Base-by-base conservation (phyloP, 1,140 invertebrate species). In the Plutomurus gul region DNA sequence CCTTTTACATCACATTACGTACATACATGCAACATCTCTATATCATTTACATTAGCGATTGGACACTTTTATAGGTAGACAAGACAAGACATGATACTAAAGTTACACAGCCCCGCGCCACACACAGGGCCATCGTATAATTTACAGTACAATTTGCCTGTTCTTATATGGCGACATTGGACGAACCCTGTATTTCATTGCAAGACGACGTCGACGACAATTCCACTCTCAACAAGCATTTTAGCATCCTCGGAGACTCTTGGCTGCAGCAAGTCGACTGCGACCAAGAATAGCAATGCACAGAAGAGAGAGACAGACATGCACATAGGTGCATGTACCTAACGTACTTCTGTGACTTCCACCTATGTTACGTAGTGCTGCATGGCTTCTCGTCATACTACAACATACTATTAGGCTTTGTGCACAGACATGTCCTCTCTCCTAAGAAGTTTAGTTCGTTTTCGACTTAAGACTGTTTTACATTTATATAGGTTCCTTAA, bases 191-290 rank as follows among this genome's bases (percentile, higher is more conserved):
- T 60, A 65, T 30, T 65, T 33, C 27, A 65, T 4, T 65, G 5
- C 30, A 33, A n/a, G n/a, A 65, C 56, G 11, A 51, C 27, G 27
- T 65, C 27, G 25, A 33, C 56, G 16, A 65, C 56, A n/a, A n/a
- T n/a, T 65, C 56, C 56, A 65, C 56, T 65, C 56, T 65, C 56
- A 65, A 65, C 56, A 65, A 65, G 30, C 56, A 65, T 65, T 65
- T 65, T 65, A 65, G 36, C 22, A 65, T 65, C 56, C 56, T 65
- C 27, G 36, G 56, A 65, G 56, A 65, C 56, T 65, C 27, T 30
- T 30, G n/a, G n/a, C n/a, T n/a, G n/a, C n/a, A n/a, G n/a, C n/a
- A n/a, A n/a, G n/a, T n/a, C n/a, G n/a, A n/a, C n/a, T n/a, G n/a
- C n/a, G n/a, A n/a, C n/a, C n/a, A n/a, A n/a, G n/a, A n/a, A n/a